Evolutionary conservation across 2,797 vertebrate genomes (phyloP), one percentile per base, ranked within the genome.

Genomic region (Brachymystax lenok): DNA sequence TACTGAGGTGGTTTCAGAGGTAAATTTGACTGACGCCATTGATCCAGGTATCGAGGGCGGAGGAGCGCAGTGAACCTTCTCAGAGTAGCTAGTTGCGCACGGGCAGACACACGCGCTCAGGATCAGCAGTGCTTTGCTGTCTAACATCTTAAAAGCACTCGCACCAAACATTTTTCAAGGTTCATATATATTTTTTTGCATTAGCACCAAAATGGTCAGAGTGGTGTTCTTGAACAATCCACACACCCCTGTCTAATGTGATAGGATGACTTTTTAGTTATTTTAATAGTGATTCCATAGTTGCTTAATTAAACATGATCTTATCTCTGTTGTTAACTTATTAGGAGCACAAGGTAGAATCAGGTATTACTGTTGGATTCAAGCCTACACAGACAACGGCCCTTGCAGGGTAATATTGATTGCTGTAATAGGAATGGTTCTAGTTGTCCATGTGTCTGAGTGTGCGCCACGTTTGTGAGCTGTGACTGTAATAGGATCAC

Each of bases 31-130:
- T 46, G 35, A 80, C 80, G 83, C 83, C 8, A 83, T 85, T 86
- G 19, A 19, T 82, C 68, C 82, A 24, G 52, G 54, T 46, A 33
- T 27, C 33, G 50, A 76, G 73, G 64, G 70, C 30, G 67, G 3
- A 82, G 83, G 79, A 79, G 82, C 77, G 71, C 77, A 85, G 76
- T 88, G 86, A 94, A 94, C 91, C 90, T 91, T 93, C 91, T 91
- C 90, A 88, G 80, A 75, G 61, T 59, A 74, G 71, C n/a, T 27
- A 51, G 79, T 82, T 76, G 74, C 68, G 10, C 40, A 35, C 4
- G 33, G 0, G 5, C 33, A 5, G 5, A 35, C 33, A 6, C 5
- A 2, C 10, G 1, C 68, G 79, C 81, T 86, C 84, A 87, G 86
- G 90, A 92, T 90, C 91, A 90, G 87, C 91, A 91, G 83, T 72